Evolutionary conservation across 2,113 vertebrate genomes (phyloP).

Genomic region (Caracal caracal): DNA sequence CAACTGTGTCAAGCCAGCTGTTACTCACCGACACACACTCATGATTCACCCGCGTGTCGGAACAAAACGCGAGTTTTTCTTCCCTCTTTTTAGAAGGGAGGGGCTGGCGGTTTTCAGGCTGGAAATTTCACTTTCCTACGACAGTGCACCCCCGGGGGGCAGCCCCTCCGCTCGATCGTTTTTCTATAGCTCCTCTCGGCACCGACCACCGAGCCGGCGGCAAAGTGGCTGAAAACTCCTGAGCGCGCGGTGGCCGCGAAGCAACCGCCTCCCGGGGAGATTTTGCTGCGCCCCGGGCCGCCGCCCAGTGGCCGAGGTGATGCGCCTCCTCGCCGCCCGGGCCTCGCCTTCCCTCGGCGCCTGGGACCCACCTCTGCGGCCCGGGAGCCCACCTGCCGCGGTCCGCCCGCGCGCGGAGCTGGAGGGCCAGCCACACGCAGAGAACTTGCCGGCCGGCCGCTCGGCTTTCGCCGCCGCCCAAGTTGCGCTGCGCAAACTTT

Average conservation of each 20-base stretch:
- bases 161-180: fast-evolving
- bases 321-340: background rate
- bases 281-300: background rate
- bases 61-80: background rate
- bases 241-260: fast-evolving
- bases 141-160: background rate
- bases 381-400: background rate
- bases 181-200: background rate
- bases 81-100: background rate
- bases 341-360: background rate
- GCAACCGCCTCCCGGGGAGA: background rate
- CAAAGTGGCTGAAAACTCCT: background rate
- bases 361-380: background rate
- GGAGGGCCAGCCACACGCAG: background rate
- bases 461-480: background rate
- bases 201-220: background rate
- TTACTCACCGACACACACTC: background rate
- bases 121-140: background rate
- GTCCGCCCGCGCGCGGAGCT: background rate
- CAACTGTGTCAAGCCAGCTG: background rate
- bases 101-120: background rate
- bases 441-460: background rate
- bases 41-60: background rate
- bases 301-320: background rate
- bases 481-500: constrained; percentile 58